Conservation (phyloP, 2,888 invertebrate species). For the Slavum lentiscoides region DNA sequence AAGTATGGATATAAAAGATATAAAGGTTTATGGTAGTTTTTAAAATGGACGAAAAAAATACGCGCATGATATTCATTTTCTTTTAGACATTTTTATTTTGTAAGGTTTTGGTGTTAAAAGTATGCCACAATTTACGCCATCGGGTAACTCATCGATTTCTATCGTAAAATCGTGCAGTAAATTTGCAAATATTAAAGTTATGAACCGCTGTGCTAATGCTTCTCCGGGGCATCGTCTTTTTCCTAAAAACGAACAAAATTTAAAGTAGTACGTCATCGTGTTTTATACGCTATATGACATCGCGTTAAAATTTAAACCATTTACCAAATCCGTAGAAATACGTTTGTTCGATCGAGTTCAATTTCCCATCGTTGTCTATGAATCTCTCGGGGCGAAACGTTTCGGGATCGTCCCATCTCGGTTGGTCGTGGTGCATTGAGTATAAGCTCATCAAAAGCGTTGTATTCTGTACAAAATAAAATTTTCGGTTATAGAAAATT, state of each 20-base stretch:
- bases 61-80: constrained; percentile 13
- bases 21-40: no score
- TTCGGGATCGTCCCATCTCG: constrained; percentile 68
- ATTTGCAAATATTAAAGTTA: constrained; percentile 66
- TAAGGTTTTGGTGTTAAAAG: constrained; percentile 65
- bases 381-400: constrained; percentile 70
- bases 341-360: constrained; percentile 58
- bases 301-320: background rate
- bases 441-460: constrained; percentile 64
- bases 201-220: constrained; percentile 66
- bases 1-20: no score
- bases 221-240: constrained; percentile 59
- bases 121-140: constrained; percentile 65
- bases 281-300: no score
- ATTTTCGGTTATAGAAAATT: background rate
- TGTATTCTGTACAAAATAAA: constrained; percentile 59
- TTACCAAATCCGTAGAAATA: constrained; percentile 61
- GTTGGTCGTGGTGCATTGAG: constrained; percentile 65
- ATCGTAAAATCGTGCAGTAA: constrained; percentile 64
- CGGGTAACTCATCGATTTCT: constrained; percentile 60
- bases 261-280: background rate
- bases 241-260: constrained; percentile 54
- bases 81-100: constrained; percentile 45
- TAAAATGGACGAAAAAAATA: background rate
- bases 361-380: constrained; percentile 59